Percentiles rank a stretch among this genome's conserved stretches.
phyloP scores from a whole-genome alignment of 2,797 vertebrate genomes.

The Pachyuromys duprasi region DNA sequence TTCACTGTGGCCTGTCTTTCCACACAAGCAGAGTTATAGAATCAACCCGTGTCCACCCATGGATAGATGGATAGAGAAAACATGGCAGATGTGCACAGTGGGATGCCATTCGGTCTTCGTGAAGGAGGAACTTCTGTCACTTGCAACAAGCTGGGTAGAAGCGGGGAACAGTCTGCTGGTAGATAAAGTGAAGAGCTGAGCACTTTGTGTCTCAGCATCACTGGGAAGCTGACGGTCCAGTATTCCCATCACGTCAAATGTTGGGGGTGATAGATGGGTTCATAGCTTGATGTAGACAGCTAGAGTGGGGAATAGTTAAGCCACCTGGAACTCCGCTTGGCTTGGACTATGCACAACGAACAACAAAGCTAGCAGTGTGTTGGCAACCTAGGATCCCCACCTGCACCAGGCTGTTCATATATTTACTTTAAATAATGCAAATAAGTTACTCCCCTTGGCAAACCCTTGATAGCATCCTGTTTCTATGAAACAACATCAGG shows the following conservation, averaged over 20 bases:
- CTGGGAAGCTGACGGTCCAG: too few species aligned
- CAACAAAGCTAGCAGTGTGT: neutral
- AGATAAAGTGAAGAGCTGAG: neutral
- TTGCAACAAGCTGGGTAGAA: neutral
- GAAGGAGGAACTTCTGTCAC: neutral
- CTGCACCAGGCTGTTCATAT: neutral
- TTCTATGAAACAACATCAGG: neutral
- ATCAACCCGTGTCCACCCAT: neutral
- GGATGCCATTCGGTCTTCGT: neutral
- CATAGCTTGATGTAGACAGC: neutral
- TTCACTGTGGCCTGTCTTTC: neutral
- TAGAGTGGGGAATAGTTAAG: neutral
- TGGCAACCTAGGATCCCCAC: neutral
- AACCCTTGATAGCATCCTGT: neutral
- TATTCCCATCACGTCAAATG: too few species aligned
- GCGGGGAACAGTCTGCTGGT: neutral
- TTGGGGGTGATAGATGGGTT: neutral
- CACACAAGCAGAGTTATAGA: too few species aligned
- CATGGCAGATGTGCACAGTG: neutral
- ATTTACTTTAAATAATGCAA: neutral
- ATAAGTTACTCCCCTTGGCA: neutral
- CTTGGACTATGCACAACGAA: neutral
- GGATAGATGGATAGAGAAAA: neutral
- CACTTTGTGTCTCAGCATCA: neutral
- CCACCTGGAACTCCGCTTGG: neutral